Percentiles rank a stretch among this genome's conserved stretches.
Conservation (phyloP, 2,113 vertebrate species). For the Melanotaenia duboulayi region DNA sequence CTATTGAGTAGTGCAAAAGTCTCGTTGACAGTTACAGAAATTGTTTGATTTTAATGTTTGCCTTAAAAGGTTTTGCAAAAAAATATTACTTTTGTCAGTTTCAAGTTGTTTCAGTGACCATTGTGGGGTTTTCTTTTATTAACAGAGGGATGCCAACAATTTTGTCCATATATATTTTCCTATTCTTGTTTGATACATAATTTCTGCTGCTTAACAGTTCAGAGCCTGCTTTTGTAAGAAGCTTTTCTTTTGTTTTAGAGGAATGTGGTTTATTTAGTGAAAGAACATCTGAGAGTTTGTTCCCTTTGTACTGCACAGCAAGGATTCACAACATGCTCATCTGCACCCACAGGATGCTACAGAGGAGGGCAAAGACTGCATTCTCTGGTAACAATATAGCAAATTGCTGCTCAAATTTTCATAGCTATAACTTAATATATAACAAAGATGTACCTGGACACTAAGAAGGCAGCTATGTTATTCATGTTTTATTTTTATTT, state of each 20-base stretch:
- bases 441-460: neutral
- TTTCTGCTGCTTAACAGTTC: neutral
- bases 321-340: neutral
- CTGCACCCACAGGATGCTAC: neutral
- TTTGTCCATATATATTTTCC: too few relatives aligned
- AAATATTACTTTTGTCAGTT: too few relatives aligned
- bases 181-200: too few relatives aligned
- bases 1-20: too few relatives aligned
- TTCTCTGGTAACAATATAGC: neutral
- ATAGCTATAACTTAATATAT: neutral
- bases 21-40: too few relatives aligned
- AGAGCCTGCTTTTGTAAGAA: neutral
- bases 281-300: neutral
- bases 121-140: too few relatives aligned
- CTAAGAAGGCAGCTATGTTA: neutral
- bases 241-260: neutral
- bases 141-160: too few relatives aligned
- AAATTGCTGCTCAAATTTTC: neutral
- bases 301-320: neutral
- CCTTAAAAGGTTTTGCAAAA: too few relatives aligned
- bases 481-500: neutral
- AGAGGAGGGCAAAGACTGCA: too few relatives aligned
- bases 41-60: too few relatives aligned
- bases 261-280: neutral
- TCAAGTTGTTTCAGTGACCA: too few relatives aligned